Base-by-base conservation (phyloP, 2,888 invertebrate species). In the Imbricaverruca yamaguchii region DNA sequence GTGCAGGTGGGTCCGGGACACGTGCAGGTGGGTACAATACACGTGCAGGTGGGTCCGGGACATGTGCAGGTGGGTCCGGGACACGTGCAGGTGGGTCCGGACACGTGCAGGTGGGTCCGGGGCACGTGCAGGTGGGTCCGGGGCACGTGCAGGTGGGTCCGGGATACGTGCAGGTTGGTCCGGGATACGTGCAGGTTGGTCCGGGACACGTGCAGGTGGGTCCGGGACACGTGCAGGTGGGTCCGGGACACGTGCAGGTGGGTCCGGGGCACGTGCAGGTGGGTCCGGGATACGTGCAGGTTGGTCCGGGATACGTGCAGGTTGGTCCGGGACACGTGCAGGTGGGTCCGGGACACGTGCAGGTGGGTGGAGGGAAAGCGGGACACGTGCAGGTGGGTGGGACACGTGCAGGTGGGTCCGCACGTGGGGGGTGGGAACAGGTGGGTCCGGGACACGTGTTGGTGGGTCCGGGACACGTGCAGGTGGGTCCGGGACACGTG, bases 211-310 rank as follows among this genome's bases (percentile, higher is more conserved):
- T n/a, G n/a, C n/a, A n/a, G n/a, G 15, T 18, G 25, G 21, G 13
- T 56, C 82, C 83, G 7, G 65, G n/a, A 1, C 81, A 82, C 56
- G 79, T 82, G 12, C 80, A 83, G 81, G 83, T 82, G 18, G 80
- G 82, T 15, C 15, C 59, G 15, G n/a, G n/a, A n/a, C n/a, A n/a
- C n/a, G n/a, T n/a, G n/a, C n/a, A n/a, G n/a, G 15, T 18, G 25
- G 21, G 13, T 56, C 82, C 83, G 7, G 65, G n/a, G 0, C 81
- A 82, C 56, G 79, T 82, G 12, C 80, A 83, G 81, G 83, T 82
- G 18, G 80, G 82, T 15, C 15, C 59, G 15, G n/a, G n/a, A n/a
- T n/a, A n/a, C n/a, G n/a, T n/a, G n/a, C n/a, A n/a, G n/a, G n/a
- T n/a, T n/a, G 21, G 13, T 56, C 82, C 83, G 7, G 65, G n/a